Evolutionary conservation across 2,113 vertebrate genomes (phyloP).

Genomic region (Zonotrichia leucophrys): DNA sequence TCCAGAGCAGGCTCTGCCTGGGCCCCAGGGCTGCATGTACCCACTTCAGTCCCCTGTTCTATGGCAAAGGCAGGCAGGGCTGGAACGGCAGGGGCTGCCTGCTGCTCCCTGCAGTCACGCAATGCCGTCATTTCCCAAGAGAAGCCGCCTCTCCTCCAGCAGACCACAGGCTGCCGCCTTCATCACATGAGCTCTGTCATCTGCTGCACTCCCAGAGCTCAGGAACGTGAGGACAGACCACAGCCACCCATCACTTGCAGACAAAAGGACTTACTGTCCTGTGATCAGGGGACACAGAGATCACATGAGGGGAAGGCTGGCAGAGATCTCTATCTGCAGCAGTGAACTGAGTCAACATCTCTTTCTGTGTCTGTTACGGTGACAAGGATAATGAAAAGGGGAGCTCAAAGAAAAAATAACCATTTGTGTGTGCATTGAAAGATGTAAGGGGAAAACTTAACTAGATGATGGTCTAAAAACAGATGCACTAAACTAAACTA

Average conservation of each 20-base stretch:
- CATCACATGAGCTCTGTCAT: background rate
- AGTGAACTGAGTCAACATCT: background rate
- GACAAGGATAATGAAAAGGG: background rate
- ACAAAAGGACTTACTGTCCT: background rate
- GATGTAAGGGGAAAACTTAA: background rate
- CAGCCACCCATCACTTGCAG: background rate
- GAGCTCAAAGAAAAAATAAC: background rate
- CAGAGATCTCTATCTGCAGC: background rate
- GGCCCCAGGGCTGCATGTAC: background rate
- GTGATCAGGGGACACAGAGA: background rate
- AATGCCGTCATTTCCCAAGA: background rate
- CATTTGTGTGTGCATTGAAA: background rate
- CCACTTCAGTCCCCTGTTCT: background rate
- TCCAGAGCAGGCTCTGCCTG: accelerated
- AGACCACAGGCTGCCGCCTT: background rate
- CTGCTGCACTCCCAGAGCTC: background rate
- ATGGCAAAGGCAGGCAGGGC: background rate
- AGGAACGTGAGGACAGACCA: background rate
- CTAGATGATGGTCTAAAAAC: background rate
- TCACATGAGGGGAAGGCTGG: background rate
- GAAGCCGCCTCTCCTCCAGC: background rate
- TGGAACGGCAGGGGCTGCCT: background rate
- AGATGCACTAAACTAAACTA: background rate
- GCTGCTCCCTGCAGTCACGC: background rate
- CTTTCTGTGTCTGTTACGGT: background rate